phyloP scores from a whole-genome alignment of 2,888 invertebrate species.

The Ecdyonurus torrentis region DNA sequence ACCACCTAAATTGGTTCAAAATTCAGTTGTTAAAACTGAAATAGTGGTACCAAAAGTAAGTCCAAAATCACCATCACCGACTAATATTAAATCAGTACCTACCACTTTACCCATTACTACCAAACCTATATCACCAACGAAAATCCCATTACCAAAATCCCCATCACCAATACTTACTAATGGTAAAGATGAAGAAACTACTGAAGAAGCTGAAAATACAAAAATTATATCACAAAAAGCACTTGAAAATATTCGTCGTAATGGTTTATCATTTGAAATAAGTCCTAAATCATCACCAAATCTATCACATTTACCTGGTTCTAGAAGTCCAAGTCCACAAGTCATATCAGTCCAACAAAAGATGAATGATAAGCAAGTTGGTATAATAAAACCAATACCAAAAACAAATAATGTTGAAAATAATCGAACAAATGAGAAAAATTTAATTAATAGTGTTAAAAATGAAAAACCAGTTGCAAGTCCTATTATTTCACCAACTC shows the following conservation, averaged over 20 bases:
- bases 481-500: constrained; percentile 12
- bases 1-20: not conserved
- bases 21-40: too few relatives aligned
- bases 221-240: constrained; percentile 35
- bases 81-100: constrained; percentile 16
- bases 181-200: constrained; percentile 3
- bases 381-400: constrained; percentile 30
- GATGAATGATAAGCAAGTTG: constrained; percentile 26
- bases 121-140: constrained; percentile 14
- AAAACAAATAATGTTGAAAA: constrained; percentile 1
- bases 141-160: constrained; percentile 17
- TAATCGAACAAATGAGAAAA: constrained; percentile 34
- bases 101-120: constrained; percentile 16
- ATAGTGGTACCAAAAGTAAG: not conserved
- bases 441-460: constrained; percentile 47
- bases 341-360: constrained; percentile 1
- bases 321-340: constrained; percentile 13
- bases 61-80: constrained; percentile 20
- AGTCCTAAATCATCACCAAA: not conserved
- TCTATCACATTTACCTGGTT: constrained; percentile 15
- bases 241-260: constrained; percentile 47
- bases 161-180: constrained; percentile 11
- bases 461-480: constrained; percentile 33
- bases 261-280: constrained; percentile 44
- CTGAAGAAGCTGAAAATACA: not conserved